phyloP scores from a whole-genome alignment of 1,140 invertebrate genomes.

The Vanessa tameamea region DNA sequence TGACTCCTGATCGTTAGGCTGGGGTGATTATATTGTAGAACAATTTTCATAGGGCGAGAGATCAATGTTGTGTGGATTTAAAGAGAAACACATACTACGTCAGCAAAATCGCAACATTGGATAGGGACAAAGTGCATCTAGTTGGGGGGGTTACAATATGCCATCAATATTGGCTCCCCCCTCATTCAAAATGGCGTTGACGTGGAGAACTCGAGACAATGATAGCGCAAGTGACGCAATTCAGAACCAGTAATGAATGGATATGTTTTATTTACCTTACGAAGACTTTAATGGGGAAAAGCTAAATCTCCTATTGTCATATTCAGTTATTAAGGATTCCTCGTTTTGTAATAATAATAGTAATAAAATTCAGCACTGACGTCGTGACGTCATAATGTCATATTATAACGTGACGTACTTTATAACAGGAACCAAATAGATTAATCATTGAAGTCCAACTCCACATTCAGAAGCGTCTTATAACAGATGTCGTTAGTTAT shows the following conservation, averaged over 20 bases:
- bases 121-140: conserved; percentile 68
- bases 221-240: conserved; percentile 4
- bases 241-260: background rate
- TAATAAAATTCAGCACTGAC: too few species aligned
- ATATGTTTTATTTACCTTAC: background rate
- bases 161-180: conserved; percentile 64
- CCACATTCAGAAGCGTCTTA: too few species aligned
- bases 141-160: conserved; percentile 60
- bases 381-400: too few species aligned
- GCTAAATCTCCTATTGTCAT: too few species aligned
- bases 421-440: too few species aligned
- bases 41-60: conserved; percentile 24
- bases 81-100: conserved; percentile 62
- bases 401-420: too few species aligned
- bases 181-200: conserved; percentile 37
- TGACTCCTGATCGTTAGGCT: conserved; percentile 38
- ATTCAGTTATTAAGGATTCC: too few species aligned
- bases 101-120: conserved; percentile 58
- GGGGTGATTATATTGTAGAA: conserved; percentile 23
- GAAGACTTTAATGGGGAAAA: too few species aligned
- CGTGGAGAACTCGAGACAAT: conserved; percentile 24
- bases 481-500: too few species aligned
- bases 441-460: too few species aligned
- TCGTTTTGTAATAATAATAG: too few species aligned
- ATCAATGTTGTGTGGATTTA: conserved; percentile 47